Percentiles rank a stretch among this genome's conserved stretches.
These are phyloP conservation scores for Anas bernieri DNA, from an alignment of 2,797 vertebrate species.

Conservation along the genomic window DNA sequence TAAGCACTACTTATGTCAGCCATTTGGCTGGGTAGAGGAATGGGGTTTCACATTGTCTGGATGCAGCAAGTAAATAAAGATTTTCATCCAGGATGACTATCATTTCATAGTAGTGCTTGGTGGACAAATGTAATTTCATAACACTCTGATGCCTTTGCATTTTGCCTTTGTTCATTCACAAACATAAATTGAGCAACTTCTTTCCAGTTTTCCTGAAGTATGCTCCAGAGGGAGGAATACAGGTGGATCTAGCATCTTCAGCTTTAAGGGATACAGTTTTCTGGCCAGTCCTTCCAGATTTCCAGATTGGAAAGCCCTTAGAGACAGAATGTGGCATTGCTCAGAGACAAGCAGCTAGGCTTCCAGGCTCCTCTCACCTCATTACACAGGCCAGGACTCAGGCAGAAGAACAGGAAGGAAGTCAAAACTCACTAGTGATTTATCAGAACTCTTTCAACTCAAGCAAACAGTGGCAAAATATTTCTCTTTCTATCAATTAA, in stretches of 20 bases:
- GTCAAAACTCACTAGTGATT: background rate
- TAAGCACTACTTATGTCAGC: slow-evolving; percentile 30
- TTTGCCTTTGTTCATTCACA: background rate
- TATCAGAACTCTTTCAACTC: background rate
- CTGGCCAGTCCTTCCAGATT: background rate
- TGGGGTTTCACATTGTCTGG: background rate
- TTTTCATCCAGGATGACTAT: background rate
- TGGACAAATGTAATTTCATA: background rate
- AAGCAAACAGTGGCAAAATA: background rate
- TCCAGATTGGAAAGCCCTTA: background rate
- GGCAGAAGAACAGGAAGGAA: background rate
- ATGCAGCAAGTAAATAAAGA: background rate
- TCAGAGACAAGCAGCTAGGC: background rate
- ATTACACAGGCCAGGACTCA: background rate
- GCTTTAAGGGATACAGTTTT: background rate
- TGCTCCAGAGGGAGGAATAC: background rate
- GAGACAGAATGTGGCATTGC: background rate
- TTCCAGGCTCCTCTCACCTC: background rate
- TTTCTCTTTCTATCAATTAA: background rate
- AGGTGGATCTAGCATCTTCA: background rate
- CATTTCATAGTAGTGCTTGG: background rate
- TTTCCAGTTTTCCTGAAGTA: background rate
- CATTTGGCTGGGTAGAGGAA: background rate
- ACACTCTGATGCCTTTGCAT: background rate
- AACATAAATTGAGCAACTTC: background rate